Conservation (phyloP, 2,888 invertebrate species). For the Blastobasis lacticolella region DNA sequence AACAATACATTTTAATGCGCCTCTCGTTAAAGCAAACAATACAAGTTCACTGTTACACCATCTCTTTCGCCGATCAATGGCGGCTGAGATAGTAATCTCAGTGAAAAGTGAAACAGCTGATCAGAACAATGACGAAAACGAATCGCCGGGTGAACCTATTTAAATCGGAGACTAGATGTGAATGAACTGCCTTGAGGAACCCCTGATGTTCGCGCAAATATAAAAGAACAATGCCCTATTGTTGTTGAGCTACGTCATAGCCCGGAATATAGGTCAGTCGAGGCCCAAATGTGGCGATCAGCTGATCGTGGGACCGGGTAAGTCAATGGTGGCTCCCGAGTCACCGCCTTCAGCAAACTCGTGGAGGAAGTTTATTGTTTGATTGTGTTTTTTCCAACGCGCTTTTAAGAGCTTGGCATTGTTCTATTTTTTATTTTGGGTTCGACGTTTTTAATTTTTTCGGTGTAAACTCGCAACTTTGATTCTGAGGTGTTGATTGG, state of each 20-base stretch:
- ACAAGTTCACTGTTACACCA: slow-evolving; percentile 52
- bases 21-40: slow-evolving; percentile 32
- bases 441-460: too few species aligned
- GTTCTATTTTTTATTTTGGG: too few species aligned
- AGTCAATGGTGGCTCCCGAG: slow-evolving; percentile 12
- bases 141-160: slow-evolving; percentile 49
- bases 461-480: too few species aligned
- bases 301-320: slow-evolving; percentile 57
- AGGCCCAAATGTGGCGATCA: slow-evolving; percentile 64
- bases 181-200: slow-evolving; percentile 69
- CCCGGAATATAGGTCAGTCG: slow-evolving; percentile 65
- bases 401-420: too few species aligned
- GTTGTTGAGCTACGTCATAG: slow-evolving; percentile 66
- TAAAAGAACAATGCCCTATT: slow-evolving; percentile 73
- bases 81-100: slow-evolving; percentile 48
- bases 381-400: too few species aligned
- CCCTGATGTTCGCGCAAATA: slow-evolving; percentile 66
- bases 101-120: slow-evolving; percentile 55
- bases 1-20: slow-evolving; percentile 52
- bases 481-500: too few species aligned
- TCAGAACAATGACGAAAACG: slow-evolving; percentile 65
- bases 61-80: slow-evolving; percentile 57
- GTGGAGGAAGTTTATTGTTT: too few species aligned
- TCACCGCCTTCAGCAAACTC: too few species aligned
- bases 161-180: slow-evolving; percentile 59